These are phyloP conservation scores for Ormyrus labotus DNA, from an alignment of 2,888 invertebrate species.

Conservation along the genomic window DNA sequence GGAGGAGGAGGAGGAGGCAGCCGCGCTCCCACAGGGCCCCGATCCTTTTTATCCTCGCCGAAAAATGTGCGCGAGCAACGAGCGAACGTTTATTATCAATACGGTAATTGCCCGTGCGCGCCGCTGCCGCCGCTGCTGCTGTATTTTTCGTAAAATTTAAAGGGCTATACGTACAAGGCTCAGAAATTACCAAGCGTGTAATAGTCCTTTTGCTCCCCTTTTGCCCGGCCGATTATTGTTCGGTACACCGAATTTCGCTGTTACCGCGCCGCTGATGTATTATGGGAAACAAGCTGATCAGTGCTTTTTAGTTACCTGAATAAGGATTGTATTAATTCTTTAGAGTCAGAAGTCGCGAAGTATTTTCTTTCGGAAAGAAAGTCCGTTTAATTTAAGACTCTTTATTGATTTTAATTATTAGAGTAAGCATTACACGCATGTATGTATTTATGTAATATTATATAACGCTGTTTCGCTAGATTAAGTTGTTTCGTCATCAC, in stretches of 20 bases:
- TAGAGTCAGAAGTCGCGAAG: too few relatives aligned
- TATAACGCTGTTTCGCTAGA: too few relatives aligned
- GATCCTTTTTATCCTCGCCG: slow-evolving; percentile 52
- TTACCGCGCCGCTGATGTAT: too few relatives aligned
- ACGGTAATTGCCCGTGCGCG: slow-evolving; percentile 51
- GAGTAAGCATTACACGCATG: too few relatives aligned
- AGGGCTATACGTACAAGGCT: not conserved
- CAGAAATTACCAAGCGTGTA: not conserved
- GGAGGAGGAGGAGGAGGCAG: not conserved
- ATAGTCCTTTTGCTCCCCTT: too few relatives aligned
- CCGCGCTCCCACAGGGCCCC: slow-evolving; percentile 38
- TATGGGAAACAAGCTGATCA: not conserved
- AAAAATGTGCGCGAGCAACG: slow-evolving; percentile 45
- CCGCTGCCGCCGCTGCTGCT: not conserved
- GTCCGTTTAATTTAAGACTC: too few relatives aligned
- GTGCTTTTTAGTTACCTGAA: not conserved
- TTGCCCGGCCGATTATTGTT: slow-evolving; percentile 18
- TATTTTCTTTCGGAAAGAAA: too few relatives aligned
- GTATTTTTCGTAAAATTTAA: slow-evolving; percentile 53
- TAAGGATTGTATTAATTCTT: too few relatives aligned
- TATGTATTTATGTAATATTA: too few relatives aligned
- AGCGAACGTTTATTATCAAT: slow-evolving; percentile 54
- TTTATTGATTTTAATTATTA: too few relatives aligned
- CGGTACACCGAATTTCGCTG: not conserved
- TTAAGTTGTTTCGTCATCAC: too few relatives aligned